Percentiles rank a stretch among this genome's conserved stretches.
Evolutionary conservation across 2,888 invertebrate species (phyloP).

Genomic region (Labia minor): DNA sequence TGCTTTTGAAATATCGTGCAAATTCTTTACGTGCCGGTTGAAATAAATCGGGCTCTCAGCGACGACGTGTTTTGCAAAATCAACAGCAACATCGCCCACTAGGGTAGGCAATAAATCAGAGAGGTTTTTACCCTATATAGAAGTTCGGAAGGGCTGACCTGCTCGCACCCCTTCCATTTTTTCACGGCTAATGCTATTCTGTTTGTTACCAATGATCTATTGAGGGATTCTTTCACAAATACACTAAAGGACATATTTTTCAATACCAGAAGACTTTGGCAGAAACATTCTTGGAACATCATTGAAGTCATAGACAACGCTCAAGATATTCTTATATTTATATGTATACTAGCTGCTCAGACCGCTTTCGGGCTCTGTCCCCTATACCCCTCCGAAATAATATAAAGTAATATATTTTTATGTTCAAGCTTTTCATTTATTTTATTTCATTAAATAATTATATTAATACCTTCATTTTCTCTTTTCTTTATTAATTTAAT

Average conservation of each 20-base stretch:
- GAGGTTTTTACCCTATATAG: constrained; percentile 4
- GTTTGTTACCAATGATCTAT: constrained; percentile 7
- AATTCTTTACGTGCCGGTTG: constrained; percentile 13
- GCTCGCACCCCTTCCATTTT: not conserved
- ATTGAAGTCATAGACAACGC: too few species aligned
- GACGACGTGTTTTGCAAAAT: constrained; percentile 13
- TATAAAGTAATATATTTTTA: too few species aligned
- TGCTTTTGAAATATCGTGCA: constrained; percentile 13
- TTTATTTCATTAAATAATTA: too few species aligned
- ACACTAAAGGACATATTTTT: not conserved
- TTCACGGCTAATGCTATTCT: constrained; percentile 8
- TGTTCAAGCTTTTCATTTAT: too few species aligned
- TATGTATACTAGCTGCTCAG: too few species aligned
- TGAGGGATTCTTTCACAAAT: not conserved
- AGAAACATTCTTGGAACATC: too few species aligned
- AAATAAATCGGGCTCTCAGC: constrained; percentile 13
- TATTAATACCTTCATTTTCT: too few species aligned
- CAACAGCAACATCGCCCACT: constrained; percentile 13
- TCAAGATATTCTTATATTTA: too few species aligned
- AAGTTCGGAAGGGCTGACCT: not conserved
- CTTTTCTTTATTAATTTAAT: too few species aligned
- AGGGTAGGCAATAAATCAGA: constrained; percentile 13
- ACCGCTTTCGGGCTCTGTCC: too few species aligned
- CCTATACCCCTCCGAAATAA: too few species aligned
- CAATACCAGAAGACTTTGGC: too few species aligned